These are phyloP conservation scores for Psix sp. DNA, from an alignment of 1,140 invertebrate species.

Conservation along the genomic window DNA sequence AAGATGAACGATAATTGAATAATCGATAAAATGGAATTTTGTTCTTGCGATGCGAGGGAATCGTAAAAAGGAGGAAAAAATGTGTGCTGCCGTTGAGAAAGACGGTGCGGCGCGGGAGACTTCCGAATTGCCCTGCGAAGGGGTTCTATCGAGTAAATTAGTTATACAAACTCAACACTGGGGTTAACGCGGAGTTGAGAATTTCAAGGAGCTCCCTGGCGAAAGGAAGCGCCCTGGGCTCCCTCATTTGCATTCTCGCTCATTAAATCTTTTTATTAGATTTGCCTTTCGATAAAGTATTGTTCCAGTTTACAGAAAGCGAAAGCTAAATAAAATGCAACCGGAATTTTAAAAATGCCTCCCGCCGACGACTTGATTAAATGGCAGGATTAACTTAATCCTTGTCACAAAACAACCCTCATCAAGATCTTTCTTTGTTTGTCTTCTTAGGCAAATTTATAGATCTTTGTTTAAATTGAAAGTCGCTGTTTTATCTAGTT, in stretches of 20 bases:
- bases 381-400: constrained; percentile 48
- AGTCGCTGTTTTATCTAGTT: background rate
- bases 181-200: constrained; percentile 52
- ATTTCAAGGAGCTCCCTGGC: constrained; percentile 49
- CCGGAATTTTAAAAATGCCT: constrained; percentile 39
- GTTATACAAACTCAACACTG: constrained; percentile 49
- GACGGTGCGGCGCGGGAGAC: background rate
- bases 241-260: constrained; percentile 53
- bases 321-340: constrained; percentile 40
- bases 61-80: background rate
- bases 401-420: constrained; percentile 24
- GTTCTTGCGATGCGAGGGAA: background rate
- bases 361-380: constrained; percentile 32
- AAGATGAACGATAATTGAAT: constrained; percentile 1
- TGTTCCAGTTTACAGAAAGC: constrained; percentile 42
- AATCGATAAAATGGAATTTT: background rate
- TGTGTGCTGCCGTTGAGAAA: background rate
- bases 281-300: constrained; percentile 57
- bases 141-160: constrained; percentile 46
- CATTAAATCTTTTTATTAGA: constrained; percentile 60
- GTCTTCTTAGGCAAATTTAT: no score
- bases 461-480: no score
- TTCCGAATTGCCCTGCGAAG: constrained; percentile 28
- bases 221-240: constrained; percentile 49
- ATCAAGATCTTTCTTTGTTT: background rate